Base-by-base conservation (phyloP, 2,797 vertebrate species). In the Hypotaenidia philippensis region DNA sequence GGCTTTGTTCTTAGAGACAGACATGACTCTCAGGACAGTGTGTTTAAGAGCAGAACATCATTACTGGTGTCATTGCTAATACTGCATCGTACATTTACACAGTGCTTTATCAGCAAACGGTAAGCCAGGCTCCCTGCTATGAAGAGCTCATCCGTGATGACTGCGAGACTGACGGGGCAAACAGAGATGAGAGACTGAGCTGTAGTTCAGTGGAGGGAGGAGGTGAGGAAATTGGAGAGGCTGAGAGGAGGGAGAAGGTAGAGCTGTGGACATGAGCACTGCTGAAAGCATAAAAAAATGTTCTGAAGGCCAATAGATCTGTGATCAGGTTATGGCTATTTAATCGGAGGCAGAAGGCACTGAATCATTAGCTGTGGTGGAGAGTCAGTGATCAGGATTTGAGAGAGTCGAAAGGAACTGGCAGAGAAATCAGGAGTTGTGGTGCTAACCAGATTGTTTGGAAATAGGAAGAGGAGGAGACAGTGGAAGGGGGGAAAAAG, bases 1-100 rank as follows among this genome's bases (percentile, higher is more conserved):
- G 92, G 83, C 89, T 95, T 96, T 95, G 72, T 84, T 84, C 77
- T 76, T 84, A 52, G 93, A 82, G 72, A 77, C 59, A 83, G 83
- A 89, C 88, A 72, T 80, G 65, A 41, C 78, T 94, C 82, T 91
- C 34, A 57, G 71, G 82, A 83, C 70, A 74, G 60, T 1, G 2
- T 21, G 53, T 88, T 88, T 88, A 92, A 89, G 63, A 93, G 68
- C n/a, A 53, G 64, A 83, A 79, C 77, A 52, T 90, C 40, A 26
- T 96, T 96, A 45, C 72, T 65, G 77, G 52, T 81, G 59, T 82
- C 59, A 32, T 80, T 75, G 70, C 68, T 89, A 93, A 87, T 94
- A 38, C 26, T 40, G 61, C 57, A 68, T 78, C 32, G 0, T 89
- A 40, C 47, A 45, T 85, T 92, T 94, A 61, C 64, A 55, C 34